phyloP scores from a whole-genome alignment of 2,113 vertebrate species.

The Sorex araneus region DNA sequence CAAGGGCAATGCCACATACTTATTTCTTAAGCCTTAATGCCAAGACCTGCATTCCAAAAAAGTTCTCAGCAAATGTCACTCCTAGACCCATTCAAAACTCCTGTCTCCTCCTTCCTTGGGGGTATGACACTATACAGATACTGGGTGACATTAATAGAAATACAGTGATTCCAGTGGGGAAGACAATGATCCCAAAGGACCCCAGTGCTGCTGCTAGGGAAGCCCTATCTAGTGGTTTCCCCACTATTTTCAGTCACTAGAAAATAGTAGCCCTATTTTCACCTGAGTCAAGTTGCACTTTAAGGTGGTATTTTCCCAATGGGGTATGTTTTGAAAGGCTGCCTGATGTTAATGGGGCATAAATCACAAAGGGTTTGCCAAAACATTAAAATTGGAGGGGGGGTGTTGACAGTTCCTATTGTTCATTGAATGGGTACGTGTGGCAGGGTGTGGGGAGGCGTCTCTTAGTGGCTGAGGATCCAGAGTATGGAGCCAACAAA shows the following conservation, averaged over 20 bases:
- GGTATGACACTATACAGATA: background rate
- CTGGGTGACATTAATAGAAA: background rate
- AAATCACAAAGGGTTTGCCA: background rate
- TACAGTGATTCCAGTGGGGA: background rate
- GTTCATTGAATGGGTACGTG: background rate
- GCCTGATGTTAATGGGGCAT: background rate
- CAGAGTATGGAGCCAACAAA: background rate
- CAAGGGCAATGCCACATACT: background rate
- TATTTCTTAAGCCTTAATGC: background rate
- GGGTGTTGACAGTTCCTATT: background rate
- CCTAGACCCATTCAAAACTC: background rate
- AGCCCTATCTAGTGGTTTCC: background rate
- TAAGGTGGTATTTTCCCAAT: background rate
- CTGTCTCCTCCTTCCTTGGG: background rate
- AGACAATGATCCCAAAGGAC: background rate
- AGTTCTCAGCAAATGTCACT: no score
- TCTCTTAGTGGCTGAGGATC: background rate
- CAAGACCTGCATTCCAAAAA: background rate
- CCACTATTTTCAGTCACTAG: no score
- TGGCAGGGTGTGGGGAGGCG: background rate
- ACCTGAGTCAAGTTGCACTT: background rate
- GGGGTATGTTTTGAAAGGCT: background rate
- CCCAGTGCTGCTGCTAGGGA: background rate
- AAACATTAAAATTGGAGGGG: slow-evolving; percentile 3
- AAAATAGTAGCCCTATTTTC: background rate